Conservation (phyloP, 2,797 vertebrate species). For the Onychomys leucogaster region DNA sequence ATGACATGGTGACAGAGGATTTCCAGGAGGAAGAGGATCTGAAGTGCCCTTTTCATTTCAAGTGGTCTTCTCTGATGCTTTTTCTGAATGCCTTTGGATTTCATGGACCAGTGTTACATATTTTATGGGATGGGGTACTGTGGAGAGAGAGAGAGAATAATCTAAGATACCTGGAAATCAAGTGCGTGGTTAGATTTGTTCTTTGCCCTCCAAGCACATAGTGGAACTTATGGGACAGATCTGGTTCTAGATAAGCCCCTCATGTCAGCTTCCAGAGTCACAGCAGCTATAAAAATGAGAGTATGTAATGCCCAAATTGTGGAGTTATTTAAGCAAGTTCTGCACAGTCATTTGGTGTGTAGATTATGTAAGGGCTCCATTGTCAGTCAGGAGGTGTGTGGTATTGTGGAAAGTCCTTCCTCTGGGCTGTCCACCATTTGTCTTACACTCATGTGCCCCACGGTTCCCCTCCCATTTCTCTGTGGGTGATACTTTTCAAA, state of each 20-base stretch:
- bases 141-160: background rate
- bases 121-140: background rate
- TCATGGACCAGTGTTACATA: too few relatives aligned
- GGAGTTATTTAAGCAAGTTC: background rate
- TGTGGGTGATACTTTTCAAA: background rate
- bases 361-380: background rate
- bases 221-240: background rate
- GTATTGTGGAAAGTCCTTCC: background rate
- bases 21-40: background rate
- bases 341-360: background rate
- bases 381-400: background rate
- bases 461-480: background rate
- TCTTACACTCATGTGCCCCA: background rate
- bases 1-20: fast-evolving
- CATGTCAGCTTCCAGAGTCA: background rate
- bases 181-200: background rate
- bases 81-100: background rate
- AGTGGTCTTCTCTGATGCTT: background rate
- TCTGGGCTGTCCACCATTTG: too few relatives aligned
- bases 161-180: background rate
- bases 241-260: background rate
- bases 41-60: background rate
- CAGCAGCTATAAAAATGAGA: background rate
- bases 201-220: background rate
- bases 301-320: background rate